These are phyloP conservation scores for Iselma pallidipennis DNA, from an alignment of 2,888 invertebrate genomes.

Conservation along the genomic window DNA sequence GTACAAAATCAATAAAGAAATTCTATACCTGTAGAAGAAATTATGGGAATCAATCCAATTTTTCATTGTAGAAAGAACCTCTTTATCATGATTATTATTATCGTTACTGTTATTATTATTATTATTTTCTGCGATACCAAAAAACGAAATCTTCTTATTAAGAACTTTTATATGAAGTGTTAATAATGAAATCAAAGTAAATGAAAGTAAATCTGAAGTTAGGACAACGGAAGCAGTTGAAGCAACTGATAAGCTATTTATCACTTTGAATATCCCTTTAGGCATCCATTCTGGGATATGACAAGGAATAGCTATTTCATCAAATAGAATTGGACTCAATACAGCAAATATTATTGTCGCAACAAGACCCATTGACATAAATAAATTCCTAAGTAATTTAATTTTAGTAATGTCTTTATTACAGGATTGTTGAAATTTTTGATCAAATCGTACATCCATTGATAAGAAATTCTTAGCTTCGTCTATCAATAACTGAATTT, in stretches of 20 bases:
- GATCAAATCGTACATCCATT: not conserved
- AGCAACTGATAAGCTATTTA: not conserved
- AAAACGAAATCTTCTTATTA: not conserved
- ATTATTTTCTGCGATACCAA: not conserved
- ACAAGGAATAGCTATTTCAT: not conserved
- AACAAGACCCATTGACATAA: not conserved
- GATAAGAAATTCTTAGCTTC: not conserved
- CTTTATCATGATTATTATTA: not conserved
- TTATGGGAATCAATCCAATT: not conserved
- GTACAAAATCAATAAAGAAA: too few species aligned
- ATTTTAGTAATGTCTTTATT: not conserved
- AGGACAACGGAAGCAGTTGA: not conserved
- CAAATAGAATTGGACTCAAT: not conserved
- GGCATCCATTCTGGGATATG: not conserved
- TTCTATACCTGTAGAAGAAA: not conserved
- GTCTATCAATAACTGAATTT: not conserved
- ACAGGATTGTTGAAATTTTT: not conserved
- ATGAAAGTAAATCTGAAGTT: not conserved
- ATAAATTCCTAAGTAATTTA: not conserved
- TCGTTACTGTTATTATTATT: not conserved
- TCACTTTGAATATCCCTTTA: not conserved
- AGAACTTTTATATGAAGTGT: not conserved
- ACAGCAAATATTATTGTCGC: not conserved
- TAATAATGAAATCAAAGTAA: not conserved
- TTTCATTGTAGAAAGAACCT: not conserved